Evolutionary conservation across 2,797 vertebrate species (phyloP).

Genomic region (Craterocephalus amniculus): DNA sequence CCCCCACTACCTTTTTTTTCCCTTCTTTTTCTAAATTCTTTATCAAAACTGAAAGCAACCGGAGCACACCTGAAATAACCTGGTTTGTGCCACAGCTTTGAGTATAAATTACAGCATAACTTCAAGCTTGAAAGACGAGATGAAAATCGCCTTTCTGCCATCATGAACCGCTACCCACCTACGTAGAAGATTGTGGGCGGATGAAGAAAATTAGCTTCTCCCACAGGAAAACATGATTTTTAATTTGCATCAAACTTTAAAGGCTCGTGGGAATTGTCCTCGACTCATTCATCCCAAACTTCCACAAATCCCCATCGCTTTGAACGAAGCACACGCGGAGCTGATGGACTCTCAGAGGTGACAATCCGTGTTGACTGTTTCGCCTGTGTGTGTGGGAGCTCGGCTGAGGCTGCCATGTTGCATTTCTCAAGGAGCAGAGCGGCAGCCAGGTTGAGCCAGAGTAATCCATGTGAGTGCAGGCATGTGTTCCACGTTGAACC

Average conservation of each 20-base stretch:
- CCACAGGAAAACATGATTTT: slow-evolving; percentile 32
- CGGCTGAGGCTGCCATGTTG: slow-evolving; percentile 14
- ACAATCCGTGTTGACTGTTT: slow-evolving; percentile 27
- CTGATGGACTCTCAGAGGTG: slow-evolving; percentile 23
- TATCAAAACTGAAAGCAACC: slow-evolving; percentile 43
- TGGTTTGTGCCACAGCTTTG: background rate
- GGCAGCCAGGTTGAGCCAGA: slow-evolving; percentile 16
- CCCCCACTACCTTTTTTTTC: background rate
- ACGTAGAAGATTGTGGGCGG: slow-evolving; percentile 41
- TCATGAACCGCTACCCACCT: slow-evolving; percentile 41
- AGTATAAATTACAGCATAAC: slow-evolving; percentile 10
- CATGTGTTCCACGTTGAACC: slow-evolving; percentile 15
- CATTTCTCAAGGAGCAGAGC: slow-evolving; percentile 11
- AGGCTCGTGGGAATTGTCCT: slow-evolving; percentile 7
- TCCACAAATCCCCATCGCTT: slow-evolving; percentile 10
- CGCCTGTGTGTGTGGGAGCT: slow-evolving; percentile 38
- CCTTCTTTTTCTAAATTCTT: slow-evolving; percentile 28
- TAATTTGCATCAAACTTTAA: slow-evolving; percentile 38
- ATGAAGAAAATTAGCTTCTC: slow-evolving; percentile 28
- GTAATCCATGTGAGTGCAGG: slow-evolving; percentile 32
- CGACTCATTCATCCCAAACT: slow-evolving; percentile 15
- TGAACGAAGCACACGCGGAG: slow-evolving; percentile 12
- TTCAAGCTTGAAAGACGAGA: slow-evolving; percentile 14
- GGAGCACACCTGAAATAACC: slow-evolving; percentile 35
- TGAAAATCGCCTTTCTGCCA: slow-evolving; percentile 21